Base-by-base conservation (phyloP, 2,113 vertebrate species). In the Serinus canaria region DNA sequence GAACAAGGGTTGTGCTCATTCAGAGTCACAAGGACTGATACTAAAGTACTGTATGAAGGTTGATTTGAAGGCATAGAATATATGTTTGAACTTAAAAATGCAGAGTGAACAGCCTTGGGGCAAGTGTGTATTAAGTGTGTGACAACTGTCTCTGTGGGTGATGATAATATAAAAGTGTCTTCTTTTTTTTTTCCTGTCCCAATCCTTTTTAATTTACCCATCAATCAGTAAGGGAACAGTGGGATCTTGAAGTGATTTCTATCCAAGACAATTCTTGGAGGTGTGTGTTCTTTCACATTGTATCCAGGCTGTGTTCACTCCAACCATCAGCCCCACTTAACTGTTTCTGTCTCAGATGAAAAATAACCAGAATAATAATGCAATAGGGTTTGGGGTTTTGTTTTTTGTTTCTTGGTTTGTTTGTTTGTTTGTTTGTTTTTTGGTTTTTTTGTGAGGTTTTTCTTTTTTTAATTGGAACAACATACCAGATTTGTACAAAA, bases 31-130 rank as follows among this genome's bases (percentile, higher is more conserved):
- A 53, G 60, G 52, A 39, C 60, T 67, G 68, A 70, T 92, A 74
- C 27, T 47, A 20, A 93, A 92, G 55, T 72, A 83, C 75, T 47
- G 1, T 58, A 64, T 66, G 35, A 79, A 79, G 59, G 63, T 83
- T 95, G 87, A 86, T 94, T 93, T 94, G 94, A 73, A 90, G 92
- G 30, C 59, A 83, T 76, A 83, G 92, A 95, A 83, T 88, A 81
- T 5, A 63, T 67, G 55, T 47, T 88, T 88, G 55, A 64, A 41
- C 44, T 88, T 92, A 81, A 95, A 91, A 95, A 88, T 78, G 52
- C 64, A 60, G 78, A 74, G 27, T 64, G 75, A 88, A 83, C 56
- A 94, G 82, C 85, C 64, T 80, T 24, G 47, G 33, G 50, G n/a
- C 41, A 82, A 60, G 55, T 19, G 59, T 47, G 19, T 68, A 80